Percentiles rank a stretch among this genome's conserved stretches.
phyloP scores from a whole-genome alignment of 2,113 vertebrate species.

The Petromus typicus region DNA sequence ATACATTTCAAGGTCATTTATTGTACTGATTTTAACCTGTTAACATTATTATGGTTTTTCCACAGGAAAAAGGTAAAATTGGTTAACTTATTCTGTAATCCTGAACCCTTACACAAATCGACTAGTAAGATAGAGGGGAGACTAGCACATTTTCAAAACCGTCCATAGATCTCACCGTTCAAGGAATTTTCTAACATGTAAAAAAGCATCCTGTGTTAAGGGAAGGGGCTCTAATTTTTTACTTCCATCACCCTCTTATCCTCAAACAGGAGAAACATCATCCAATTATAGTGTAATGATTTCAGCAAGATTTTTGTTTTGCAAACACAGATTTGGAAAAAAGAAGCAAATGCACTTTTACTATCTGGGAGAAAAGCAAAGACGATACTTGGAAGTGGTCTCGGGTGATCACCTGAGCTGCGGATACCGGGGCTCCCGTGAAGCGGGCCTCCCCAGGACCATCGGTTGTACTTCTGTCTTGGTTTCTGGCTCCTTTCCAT shows the following conservation, averaged over 20 bases:
- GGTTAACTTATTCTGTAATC: not conserved
- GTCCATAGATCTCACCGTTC: not conserved
- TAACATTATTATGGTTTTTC: not conserved
- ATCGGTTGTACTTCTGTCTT: slow-evolving; percentile 89
- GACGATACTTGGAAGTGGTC: not conserved
- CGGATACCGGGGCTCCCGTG: slow-evolving; percentile 85
- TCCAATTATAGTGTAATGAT: slow-evolving; percentile 26
- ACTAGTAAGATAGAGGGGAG: not conserved
- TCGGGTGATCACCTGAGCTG: slow-evolving; percentile 87
- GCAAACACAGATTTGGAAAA: slow-evolving; percentile 40
- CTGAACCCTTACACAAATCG: not conserved
- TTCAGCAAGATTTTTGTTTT: slow-evolving; percentile 51
- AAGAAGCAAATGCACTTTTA: not conserved
- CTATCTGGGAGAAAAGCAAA: not conserved
- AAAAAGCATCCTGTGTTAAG: not conserved
- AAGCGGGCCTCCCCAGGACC: slow-evolving; percentile 90
- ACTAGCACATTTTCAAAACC: not conserved
- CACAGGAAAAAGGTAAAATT: slow-evolving; percentile 23
- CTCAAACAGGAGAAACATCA: slow-evolving; percentile 36
- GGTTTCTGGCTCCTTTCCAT: slow-evolving; percentile 94
- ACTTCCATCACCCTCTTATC: slow-evolving; percentile 57
- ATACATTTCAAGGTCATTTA: not conserved
- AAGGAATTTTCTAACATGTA: not conserved
- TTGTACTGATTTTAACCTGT: not conserved
- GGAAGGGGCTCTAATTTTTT: not conserved